Evolutionary conservation across 2,113 vertebrate species (phyloP), one percentile per base, ranked within the genome.

Genomic region (Tauraco erythrolophus): DNA sequence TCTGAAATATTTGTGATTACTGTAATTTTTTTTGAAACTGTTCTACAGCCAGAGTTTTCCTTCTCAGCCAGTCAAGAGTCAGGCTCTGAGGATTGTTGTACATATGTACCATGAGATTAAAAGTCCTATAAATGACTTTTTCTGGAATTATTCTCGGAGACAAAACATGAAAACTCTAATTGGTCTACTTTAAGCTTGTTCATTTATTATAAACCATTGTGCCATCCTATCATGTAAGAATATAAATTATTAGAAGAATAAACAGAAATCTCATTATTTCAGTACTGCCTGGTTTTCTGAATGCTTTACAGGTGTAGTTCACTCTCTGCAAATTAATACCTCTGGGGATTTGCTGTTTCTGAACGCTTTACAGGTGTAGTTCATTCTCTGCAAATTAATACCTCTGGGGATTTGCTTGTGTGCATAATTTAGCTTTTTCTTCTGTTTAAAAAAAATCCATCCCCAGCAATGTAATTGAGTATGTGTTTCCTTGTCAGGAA

Each of bases 381-480:
- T 74, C 5, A 10, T 58, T 87, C 21, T 75, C 30, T 87, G 70
- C 35, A 37, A 74, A 82, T 64, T 25, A 53, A 10, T 24, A 30
- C 19, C 23, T 80, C 24, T n/a, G 18, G 25, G 10, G 14, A 14
- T 7, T 13, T 65, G 56, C 60, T 84, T 46, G 8, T 3, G 2
- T 21, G 17, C 11, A 8, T 64, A 33, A 48, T 45, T 68, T 31
- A 57, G 27, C 13, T 58, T 57, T 75, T 75, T 50, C 11, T 76
- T 76, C 25, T 22, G 10, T 35, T n/a, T 46, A 13, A 33, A 76
- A 76, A 69, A 10, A 35, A 76, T 53, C 30, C 43, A 5, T 37
- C 6, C 12, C 37, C 53, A 27, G 0, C 14, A 56, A 3, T 0
- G 0, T 33, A 65, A 39, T 2, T 28, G 48, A 23, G 8, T 77